Conservation (phyloP, 2,888 invertebrate genomes). For the Scaptomyza polygonia region DNA sequence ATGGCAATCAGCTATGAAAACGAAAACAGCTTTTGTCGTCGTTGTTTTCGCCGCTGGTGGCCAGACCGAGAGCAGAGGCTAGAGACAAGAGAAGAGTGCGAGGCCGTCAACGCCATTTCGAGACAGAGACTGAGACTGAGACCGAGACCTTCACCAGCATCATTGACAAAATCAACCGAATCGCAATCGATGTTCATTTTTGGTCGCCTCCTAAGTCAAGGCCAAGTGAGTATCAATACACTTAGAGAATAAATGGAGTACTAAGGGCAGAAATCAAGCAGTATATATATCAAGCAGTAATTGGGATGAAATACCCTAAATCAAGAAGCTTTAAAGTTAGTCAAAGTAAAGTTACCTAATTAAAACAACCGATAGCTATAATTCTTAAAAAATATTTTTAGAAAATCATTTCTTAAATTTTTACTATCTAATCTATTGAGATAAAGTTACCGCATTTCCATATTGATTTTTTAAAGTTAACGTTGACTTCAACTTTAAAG, state of each 20-base stretch:
- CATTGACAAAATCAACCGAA: conserved; percentile 26
- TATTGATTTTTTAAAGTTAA: no score
- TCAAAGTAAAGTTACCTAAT: no score
- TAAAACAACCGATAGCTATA: no score
- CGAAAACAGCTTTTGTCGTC: conserved; percentile 25
- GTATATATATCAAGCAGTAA: no score
- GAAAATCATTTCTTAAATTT: no score
- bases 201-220: conserved; percentile 37
- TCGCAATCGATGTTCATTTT: conserved; percentile 31
- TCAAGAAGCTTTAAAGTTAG: no score
- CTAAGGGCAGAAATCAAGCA: no score
- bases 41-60: conserved; percentile 14
- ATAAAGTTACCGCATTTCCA: no score
- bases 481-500: no score
- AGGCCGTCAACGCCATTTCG: background rate
- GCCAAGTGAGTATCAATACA: conserved; percentile 30
- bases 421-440: no score
- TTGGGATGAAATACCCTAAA: no score
- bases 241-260: background rate
- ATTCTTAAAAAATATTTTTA: no score
- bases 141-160: conserved; percentile 52
- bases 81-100: background rate
- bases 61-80: conserved; percentile 1
- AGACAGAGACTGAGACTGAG: conserved; percentile 14
- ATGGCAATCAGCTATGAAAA: conserved; percentile 37